Evolutionary conservation across 2,888 invertebrate species (phyloP).

Genomic region (Biston stratarius): DNA sequence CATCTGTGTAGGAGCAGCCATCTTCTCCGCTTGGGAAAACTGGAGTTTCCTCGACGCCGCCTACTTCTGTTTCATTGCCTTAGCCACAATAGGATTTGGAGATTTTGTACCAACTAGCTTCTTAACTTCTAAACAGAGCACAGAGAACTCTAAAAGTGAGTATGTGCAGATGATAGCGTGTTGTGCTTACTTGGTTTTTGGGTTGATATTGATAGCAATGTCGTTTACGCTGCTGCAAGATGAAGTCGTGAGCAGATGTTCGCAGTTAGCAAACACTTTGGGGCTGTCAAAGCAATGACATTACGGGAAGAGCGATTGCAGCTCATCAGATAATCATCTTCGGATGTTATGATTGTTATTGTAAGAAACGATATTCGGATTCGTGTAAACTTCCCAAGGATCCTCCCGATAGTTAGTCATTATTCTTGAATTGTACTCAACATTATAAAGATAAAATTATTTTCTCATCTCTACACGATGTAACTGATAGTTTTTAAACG

Average conservation of each 20-base stretch:
- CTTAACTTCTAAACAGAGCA: conserved; percentile 73
- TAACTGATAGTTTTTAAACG: conserved; percentile 56
- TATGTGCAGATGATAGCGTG: conserved; percentile 92
- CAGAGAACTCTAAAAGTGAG: conserved; percentile 80
- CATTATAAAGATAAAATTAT: conserved; percentile 64
- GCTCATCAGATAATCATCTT: conserved; percentile 77
- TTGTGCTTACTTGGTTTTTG: conserved; percentile 92
- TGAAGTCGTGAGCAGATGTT: conserved; percentile 91
- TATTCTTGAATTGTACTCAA: conserved; percentile 55
- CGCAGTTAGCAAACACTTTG: conserved; percentile 89
- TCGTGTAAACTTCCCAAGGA: conserved; percentile 55
- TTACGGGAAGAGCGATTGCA: conserved; percentile 82
- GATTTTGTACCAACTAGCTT: conserved; percentile 90
- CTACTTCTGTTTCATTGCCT: conserved; percentile 94
- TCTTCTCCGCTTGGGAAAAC: conserved; percentile 93
- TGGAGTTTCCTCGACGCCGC: conserved; percentile 93
- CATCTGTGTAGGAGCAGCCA: conserved; percentile 91
- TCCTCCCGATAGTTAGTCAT: conserved; percentile 57
- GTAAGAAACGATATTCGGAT: conserved; percentile 58
- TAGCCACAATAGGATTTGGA: conserved; percentile 94
- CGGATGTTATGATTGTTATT: conserved; percentile 85
- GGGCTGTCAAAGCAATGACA: conserved; percentile 89
- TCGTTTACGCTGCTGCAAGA: conserved; percentile 94
- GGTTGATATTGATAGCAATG: conserved; percentile 93
- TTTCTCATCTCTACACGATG: conserved; percentile 69